These are phyloP conservation scores for Deilephila porcellus DNA, from an alignment of 2,888 invertebrate species.

Conservation along the genomic window DNA sequence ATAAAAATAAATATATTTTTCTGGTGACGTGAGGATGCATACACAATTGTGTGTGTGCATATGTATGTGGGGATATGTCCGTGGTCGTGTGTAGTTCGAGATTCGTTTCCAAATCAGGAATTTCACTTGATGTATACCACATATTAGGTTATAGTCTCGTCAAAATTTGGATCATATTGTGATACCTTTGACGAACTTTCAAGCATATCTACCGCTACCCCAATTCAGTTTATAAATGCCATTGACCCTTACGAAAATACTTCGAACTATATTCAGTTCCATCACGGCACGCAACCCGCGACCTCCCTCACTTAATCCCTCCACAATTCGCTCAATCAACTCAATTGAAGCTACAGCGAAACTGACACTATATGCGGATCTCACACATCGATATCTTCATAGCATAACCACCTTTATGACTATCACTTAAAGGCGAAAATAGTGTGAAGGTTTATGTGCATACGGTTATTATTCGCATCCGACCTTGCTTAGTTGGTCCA, in stretches of 20 bases:
- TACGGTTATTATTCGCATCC: neutral
- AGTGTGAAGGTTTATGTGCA: neutral
- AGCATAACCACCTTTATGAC: neutral
- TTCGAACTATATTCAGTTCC: neutral
- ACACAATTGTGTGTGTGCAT: no score
- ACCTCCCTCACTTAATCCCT: slow-evolving; percentile 13
- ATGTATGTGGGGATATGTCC: no score
- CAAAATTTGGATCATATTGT: no score
- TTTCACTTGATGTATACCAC: no score
- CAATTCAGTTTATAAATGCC: neutral
- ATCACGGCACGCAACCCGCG: neutral
- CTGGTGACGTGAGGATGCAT: no score
- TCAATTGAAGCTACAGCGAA: slow-evolving; percentile 30
- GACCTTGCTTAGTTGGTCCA: slow-evolving; percentile 20
- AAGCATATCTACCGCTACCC: no score
- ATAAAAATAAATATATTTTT: no score
- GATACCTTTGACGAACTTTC: no score
- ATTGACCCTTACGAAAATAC: neutral
- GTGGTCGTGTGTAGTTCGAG: no score
- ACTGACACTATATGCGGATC: slow-evolving; percentile 21
- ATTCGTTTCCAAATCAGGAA: no score
- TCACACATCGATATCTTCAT: neutral
- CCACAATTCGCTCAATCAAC: slow-evolving; percentile 30
- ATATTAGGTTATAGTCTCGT: no score
- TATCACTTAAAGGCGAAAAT: neutral